Evolutionary conservation across 2,113 vertebrate species (phyloP).

Genomic region (Cyanoderma ruficeps): DNA sequence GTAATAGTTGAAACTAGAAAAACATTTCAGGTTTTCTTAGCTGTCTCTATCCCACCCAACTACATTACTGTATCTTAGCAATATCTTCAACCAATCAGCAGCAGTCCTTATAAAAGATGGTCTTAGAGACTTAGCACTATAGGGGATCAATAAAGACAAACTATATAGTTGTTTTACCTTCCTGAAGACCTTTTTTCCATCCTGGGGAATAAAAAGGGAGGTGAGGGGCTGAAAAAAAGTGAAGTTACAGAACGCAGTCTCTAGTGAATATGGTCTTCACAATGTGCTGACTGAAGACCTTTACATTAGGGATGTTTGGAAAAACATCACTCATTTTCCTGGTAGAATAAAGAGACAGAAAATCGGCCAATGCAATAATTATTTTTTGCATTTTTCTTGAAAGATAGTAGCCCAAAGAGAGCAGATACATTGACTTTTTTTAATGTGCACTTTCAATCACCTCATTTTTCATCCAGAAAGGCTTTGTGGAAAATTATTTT

Average conservation of each 20-base stretch:
- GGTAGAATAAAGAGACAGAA: not conserved
- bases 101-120: not conserved
- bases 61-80: rapidly evolving
- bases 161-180: not conserved
- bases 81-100: not conserved
- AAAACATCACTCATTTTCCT: not conserved
- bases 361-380: not conserved
- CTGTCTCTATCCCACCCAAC: not conserved
- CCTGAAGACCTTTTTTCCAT: not conserved
- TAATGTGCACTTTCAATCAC: not conserved
- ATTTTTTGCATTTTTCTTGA: not conserved
- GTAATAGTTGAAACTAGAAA: not conserved
- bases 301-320: not conserved
- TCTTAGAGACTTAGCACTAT: not conserved
- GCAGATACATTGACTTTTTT: rapidly evolving
- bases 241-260: not conserved
- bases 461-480: not conserved
- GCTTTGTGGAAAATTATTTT: not conserved
- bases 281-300: not conserved
- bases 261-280: not conserved
- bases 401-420: not conserved
- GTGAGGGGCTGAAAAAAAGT: not conserved
- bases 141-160: not conserved
- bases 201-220: not conserved
- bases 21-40: not conserved